These are phyloP conservation scores for Erpobdella octoculata DNA, from an alignment of 2,888 invertebrate species.

Conservation along the genomic window DNA sequence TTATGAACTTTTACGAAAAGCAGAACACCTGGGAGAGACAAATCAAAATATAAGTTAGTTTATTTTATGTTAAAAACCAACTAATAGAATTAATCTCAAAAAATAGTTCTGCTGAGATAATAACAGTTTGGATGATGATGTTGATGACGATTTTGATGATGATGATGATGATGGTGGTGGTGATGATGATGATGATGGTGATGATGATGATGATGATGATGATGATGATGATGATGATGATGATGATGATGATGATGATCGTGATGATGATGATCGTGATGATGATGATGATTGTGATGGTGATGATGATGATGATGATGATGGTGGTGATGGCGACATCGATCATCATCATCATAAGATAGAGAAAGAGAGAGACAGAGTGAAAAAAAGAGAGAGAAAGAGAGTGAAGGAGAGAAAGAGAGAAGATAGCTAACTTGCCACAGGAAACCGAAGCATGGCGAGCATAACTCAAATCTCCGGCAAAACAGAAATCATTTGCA, in stretches of 20 bases:
- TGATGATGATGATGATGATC: neutral
- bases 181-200: neutral
- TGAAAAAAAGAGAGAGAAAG: neutral
- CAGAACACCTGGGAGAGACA: no score
- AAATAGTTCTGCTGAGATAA: no score
- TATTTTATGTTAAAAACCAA: no score
- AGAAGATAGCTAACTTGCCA: no score
- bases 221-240: neutral
- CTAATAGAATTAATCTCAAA: no score
- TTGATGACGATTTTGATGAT: neutral
- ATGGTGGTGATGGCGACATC: neutral
- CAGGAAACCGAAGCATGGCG: no score
- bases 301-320: neutral
- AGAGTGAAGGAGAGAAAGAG: neutral
- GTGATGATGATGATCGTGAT: neutral
- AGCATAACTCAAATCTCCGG: no score
- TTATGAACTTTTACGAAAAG: no score
- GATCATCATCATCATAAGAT: neutral
- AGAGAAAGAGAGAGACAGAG: neutral
- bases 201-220: neutral
- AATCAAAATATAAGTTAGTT: no score
- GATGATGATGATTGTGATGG: neutral
- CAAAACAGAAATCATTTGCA: no score
- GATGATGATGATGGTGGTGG: neutral
- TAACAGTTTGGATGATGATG: conserved; percentile 13